These are phyloP conservation scores for Liasis olivaceus DNA, from an alignment of 2,797 vertebrate species.

Conservation along the genomic window DNA sequence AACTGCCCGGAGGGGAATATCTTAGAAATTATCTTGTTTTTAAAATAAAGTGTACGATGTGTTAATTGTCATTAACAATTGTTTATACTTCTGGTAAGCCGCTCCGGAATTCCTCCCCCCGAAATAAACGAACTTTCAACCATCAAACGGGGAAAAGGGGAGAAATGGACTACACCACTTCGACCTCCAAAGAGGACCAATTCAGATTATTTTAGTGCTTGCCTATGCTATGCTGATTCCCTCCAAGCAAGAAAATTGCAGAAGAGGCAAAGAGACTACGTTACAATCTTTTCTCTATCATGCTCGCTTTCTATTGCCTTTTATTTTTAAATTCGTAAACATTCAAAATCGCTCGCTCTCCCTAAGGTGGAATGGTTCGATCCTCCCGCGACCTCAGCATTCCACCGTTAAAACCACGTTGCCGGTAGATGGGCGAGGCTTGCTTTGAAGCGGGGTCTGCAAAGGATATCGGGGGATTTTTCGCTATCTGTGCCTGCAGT, in stretches of 20 bases:
- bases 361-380: neutral
- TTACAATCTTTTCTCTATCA: neutral
- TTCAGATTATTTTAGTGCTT: neutral
- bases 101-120: neutral
- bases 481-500: neutral
- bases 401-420: neutral
- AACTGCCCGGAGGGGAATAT: neutral
- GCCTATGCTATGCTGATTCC: too few relatives aligned
- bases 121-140: neutral
- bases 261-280: neutral
- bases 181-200: neutral
- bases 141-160: neutral
- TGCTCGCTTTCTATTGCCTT: neutral
- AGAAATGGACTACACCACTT: too few relatives aligned
- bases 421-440: neutral
- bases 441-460: neutral
- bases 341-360: neutral
- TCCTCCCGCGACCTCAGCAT: neutral
- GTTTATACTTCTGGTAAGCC: neutral
- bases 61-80: accelerated
- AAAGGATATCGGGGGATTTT: neutral
- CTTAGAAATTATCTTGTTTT: neutral
- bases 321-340: neutral
- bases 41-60: neutral
- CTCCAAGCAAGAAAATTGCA: neutral